Evolutionary conservation across 2,797 vertebrate genomes (phyloP).

Genomic region (Tragopan temminckii): DNA sequence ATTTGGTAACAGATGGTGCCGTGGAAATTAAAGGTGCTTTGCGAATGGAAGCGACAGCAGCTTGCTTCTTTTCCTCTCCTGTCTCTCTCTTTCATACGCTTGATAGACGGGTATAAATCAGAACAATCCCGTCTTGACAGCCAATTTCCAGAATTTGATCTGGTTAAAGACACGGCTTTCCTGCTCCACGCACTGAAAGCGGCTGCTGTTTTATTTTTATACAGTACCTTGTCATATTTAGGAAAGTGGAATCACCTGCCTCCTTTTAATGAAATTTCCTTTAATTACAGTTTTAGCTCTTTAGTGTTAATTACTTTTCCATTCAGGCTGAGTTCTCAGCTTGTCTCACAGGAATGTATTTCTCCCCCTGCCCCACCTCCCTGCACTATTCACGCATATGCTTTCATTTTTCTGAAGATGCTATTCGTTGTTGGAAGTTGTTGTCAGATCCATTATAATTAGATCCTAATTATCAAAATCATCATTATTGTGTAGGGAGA

Average conservation of each 20-base stretch:
- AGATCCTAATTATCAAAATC: slow-evolving; percentile 71
- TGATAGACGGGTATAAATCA: slow-evolving; percentile 99
- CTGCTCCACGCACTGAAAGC: slow-evolving; percentile 80
- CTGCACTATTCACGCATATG: slow-evolving; percentile 7
- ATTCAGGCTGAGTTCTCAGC: slow-evolving; percentile 77
- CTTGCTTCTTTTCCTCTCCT: slow-evolving; percentile 82
- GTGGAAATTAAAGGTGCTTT: slow-evolving; percentile 97
- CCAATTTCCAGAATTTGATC: slow-evolving; percentile 99
- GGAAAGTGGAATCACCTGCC: slow-evolving; percentile 90
- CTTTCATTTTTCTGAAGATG: slow-evolving; percentile 74
- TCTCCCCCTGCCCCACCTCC: background rate
- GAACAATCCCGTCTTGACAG: slow-evolving; percentile 97
- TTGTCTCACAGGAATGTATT: slow-evolving; percentile 70
- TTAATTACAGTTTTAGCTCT: slow-evolving; percentile 93
- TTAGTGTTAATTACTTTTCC: slow-evolving; percentile 85
- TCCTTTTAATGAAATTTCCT: slow-evolving; percentile 94
- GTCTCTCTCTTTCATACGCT: slow-evolving; percentile 77
- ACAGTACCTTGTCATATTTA: slow-evolving; percentile 87
- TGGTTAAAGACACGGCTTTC: slow-evolving; percentile 97
- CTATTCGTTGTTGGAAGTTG: slow-evolving; percentile 69
- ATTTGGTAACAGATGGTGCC: slow-evolving; percentile 99
- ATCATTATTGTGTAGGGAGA: slow-evolving; percentile 66
- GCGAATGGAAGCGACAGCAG: slow-evolving; percentile 89
- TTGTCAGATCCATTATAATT: slow-evolving; percentile 75
- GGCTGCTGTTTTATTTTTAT: slow-evolving; percentile 81